Evolutionary conservation across 2,888 invertebrate genomes (phyloP).

Genomic region (Hirtodrosophila duncani): DNA sequence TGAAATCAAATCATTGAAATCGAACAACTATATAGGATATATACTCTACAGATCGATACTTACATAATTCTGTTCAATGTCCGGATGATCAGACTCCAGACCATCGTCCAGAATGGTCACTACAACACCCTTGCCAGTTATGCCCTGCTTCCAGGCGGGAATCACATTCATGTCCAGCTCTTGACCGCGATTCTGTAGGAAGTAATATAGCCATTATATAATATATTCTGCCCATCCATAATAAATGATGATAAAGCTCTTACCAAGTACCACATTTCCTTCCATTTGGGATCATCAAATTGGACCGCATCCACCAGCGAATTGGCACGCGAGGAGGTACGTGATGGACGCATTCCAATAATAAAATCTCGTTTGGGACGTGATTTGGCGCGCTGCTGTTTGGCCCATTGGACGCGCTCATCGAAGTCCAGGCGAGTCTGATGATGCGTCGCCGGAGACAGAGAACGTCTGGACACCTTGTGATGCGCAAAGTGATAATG

Average conservation of each 20-base stretch:
- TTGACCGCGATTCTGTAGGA: conserved; percentile 89
- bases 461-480: conserved; percentile 87
- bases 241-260: conserved; percentile 75
- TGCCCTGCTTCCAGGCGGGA: conserved; percentile 95
- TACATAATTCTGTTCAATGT: conserved; percentile 94
- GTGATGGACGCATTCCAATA: conserved; percentile 79
- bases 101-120: conserved; percentile 98
- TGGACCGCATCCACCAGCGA: conserved; percentile 75
- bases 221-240: neutral
- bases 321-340: conserved; percentile 66
- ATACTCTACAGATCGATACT: conserved; percentile 78
- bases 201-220: neutral
- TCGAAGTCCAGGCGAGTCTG: conserved; percentile 86
- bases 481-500: conserved; percentile 92
- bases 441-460: conserved; percentile 84
- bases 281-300: conserved; percentile 94
- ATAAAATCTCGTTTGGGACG: conserved; percentile 90
- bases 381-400: conserved; percentile 88
- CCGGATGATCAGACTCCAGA: conserved; percentile 96
- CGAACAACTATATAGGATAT: fast-evolving
- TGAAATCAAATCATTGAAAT: neutral
- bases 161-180: conserved; percentile 97
- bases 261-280: conserved; percentile 98
- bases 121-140: conserved; percentile 95
- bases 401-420: conserved; percentile 88